Base-by-base conservation (phyloP, 2,113 vertebrate species). In the Salminus brasiliensis region DNA sequence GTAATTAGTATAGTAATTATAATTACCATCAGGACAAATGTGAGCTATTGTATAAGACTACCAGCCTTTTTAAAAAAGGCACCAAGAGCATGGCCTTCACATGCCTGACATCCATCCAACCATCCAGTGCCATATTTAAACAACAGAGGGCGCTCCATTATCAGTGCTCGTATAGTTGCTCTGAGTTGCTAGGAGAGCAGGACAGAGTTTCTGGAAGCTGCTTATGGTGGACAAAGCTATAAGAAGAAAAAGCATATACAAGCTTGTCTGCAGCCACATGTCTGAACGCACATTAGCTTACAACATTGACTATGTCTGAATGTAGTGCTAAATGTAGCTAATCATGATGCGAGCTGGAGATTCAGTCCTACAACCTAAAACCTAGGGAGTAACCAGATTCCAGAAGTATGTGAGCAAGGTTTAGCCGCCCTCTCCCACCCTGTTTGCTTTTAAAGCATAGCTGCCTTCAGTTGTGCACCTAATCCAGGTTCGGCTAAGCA, bases 81-180 rank as follows among this genome's bases (percentile, higher is more conserved):
- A n/a, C n/a, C n/a, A n/a, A n/a, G n/a, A n/a, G n/a, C n/a, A n/a
- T n/a, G n/a, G n/a, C n/a, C n/a, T n/a, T n/a, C n/a, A n/a, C n/a
- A n/a, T n/a, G n/a, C n/a, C n/a, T n/a, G n/a, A n/a, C n/a, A n/a
- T n/a, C n/a, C n/a, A n/a, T n/a, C n/a, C n/a, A n/a, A n/a, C n/a
- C 45, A 39, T 21, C 7, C n/a, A 59, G 43, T 59, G 8, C 23
- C 5, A 2, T 27, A n/a, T 21, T 81, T 6, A 27, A 76, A 80
- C 91, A 82, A 71, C 79, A 93, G 92, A 83, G 81, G 89, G 89
- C 29, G 85, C 74, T 74, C 71, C 5, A 27, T 73, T 11, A 36
- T 21, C 3, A 53, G 43, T 18, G 7, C 21, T 3, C 32, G 29
- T 5, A 3, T 25, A 70, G n/a, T 2, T 30, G 8, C 25, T 71